A percentile compares a stretch with the other conserved stretches of the same genome.
These are phyloP conservation scores for Psammodynastes pulverulentus DNA, from an alignment of 2,113 vertebrate species.

Conservation along the genomic window DNA sequence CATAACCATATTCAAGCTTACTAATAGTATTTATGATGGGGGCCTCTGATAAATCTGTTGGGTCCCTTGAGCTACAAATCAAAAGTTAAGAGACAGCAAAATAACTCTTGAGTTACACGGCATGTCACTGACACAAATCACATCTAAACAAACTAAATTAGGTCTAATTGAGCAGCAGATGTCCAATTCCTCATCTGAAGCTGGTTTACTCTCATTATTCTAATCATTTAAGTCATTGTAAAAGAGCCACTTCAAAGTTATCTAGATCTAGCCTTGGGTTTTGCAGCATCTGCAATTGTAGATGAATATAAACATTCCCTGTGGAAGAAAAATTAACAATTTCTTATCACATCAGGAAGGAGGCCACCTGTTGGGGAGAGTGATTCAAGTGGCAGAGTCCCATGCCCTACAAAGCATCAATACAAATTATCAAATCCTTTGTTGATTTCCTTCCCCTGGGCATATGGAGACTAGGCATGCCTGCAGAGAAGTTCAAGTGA, in stretches of 20 bases:
- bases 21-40: not conserved
- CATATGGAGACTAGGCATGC: constrained; percentile 27
- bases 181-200: constrained; percentile 45
- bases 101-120: constrained; percentile 20
- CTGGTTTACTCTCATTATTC: not conserved
- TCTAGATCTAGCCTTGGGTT: constrained; percentile 30
- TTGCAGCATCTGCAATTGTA: constrained; percentile 20
- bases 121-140: constrained; percentile 44
- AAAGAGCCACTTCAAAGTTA: constrained; percentile 38
- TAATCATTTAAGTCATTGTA: constrained; percentile 39
- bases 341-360: constrained; percentile 40
- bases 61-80: constrained; percentile 33
- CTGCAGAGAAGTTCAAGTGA: not conserved
- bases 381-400: constrained; percentile 35
- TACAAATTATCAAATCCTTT: constrained; percentile 60
- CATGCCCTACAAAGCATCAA: constrained; percentile 57
- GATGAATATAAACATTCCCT: constrained; percentile 10
- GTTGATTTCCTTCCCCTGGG: constrained; percentile 52
- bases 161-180: constrained; percentile 57
- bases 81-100: constrained; percentile 40
- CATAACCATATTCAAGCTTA: not conserved
- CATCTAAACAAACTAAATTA: constrained; percentile 56
- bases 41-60: constrained; percentile 6
- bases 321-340: constrained; percentile 32
- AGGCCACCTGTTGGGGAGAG: constrained; percentile 53